A percentile compares a stretch with the other conserved stretches of the same genome.
phyloP scores from a whole-genome alignment of 2,797 vertebrate species.

The Melanotaenia trifasciata region DNA sequence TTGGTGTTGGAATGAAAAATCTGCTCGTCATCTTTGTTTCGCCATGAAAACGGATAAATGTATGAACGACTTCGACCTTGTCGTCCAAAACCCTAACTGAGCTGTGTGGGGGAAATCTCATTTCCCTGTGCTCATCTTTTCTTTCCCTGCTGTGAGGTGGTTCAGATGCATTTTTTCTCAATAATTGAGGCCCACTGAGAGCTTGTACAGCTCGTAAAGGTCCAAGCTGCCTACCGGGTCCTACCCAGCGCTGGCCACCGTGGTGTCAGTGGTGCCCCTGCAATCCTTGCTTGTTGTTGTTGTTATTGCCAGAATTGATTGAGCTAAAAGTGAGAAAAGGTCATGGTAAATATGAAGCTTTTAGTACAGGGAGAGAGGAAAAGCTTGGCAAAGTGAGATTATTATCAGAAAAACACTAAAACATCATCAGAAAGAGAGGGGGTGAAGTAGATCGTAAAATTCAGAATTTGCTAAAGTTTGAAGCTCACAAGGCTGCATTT shows the following conservation, averaged over 20 bases:
- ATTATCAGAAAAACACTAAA: conserved; percentile 17
- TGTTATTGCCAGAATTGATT: conserved; percentile 63
- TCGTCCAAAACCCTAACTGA: conserved; percentile 7
- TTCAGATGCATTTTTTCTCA: conserved; percentile 50
- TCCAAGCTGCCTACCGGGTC: conserved; percentile 38
- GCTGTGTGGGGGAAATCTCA: conserved; percentile 4
- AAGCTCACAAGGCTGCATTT: conserved; percentile 18
- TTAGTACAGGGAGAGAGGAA: conserved; percentile 20
- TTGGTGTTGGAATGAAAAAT: neutral
- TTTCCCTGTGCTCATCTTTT: conserved; percentile 26
- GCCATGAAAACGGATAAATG: neutral
- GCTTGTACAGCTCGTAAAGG: conserved; percentile 58
- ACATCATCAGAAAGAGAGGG: neutral
- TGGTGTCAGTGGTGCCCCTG: conserved; percentile 15
- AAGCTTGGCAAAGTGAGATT: conserved; percentile 4
- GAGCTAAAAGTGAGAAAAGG: conserved; percentile 62
- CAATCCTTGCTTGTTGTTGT: conserved; percentile 47
- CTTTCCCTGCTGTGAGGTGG: conserved; percentile 30
- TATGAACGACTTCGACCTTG: neutral
- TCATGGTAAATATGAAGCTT: conserved; percentile 53
- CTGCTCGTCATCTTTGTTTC: conserved; percentile 1
- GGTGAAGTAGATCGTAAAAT: neutral
- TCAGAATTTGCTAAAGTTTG: conserved; percentile 22
- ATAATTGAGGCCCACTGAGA: conserved; percentile 38
- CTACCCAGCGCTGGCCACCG: conserved; percentile 23